A percentile compares a stretch with the other conserved stretches of the same genome.
phyloP scores from a whole-genome alignment of 2,113 vertebrate genomes.

The Callaeas wilsoni region DNA sequence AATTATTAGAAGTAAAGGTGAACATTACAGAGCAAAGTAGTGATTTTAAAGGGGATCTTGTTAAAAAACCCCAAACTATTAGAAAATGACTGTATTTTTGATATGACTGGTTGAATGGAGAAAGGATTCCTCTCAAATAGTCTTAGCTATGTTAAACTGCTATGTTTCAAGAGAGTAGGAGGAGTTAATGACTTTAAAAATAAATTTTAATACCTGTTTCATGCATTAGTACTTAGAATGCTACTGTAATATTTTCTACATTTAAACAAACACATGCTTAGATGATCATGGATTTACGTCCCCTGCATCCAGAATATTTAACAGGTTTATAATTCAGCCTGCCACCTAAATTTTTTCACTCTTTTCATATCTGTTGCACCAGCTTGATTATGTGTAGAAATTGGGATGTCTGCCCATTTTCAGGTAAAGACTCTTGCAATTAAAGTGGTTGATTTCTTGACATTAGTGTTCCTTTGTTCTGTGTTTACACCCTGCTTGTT shows the following conservation, averaged over 20 bases:
- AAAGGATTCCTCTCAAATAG: background rate
- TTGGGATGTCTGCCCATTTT: constrained; percentile 5
- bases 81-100: background rate
- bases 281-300: background rate
- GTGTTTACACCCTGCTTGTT: constrained; percentile 55
- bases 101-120: background rate
- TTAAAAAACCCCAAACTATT: background rate
- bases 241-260: background rate
- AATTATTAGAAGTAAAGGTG: background rate
- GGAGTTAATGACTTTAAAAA: background rate
- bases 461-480: constrained; percentile 50
- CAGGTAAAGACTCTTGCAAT: background rate
- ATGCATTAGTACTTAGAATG: background rate
- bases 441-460: constrained; percentile 29
- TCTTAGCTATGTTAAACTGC: background rate
- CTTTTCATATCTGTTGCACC: constrained; percentile 15
- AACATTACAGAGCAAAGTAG: background rate
- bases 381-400: constrained; percentile 16
- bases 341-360: background rate
- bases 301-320: background rate
- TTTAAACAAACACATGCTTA: background rate
- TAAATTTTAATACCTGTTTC: background rate
- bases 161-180: background rate
- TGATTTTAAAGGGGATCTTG: background rate
- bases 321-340: background rate